Base-by-base conservation (phyloP, 2,113 vertebrate species). In the Perca flavescens region DNA sequence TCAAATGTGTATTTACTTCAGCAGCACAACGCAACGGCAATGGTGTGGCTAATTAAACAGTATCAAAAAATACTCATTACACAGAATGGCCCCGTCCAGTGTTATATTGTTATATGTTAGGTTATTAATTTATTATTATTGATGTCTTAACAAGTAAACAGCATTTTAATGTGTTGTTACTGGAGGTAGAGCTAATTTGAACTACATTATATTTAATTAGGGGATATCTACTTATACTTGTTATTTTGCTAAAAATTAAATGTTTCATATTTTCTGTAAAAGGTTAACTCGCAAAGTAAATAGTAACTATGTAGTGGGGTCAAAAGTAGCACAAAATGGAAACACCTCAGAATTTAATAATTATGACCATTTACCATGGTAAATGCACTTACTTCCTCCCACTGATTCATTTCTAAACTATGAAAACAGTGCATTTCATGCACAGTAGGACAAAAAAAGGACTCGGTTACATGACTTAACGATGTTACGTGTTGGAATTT, bases 401-500 rank as follows among this genome's bases (percentile, higher is more conserved):
- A 19, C 10, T 57, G n/a, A 31, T 22, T 52, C 22, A 62, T 5
- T 69, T 43, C 14, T 28, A 4, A 31, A 49, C 15, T 49, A 31
- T 9, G 21, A 17, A 60, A 56, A 34, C 8, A 22, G 22, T 15
- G 22, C 25, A 47, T 56, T 68, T 63, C 9, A 58, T 10, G 40
- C 8, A 40, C 62, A 73, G 22, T 63, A 43, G 5, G 63, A 72
- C 5, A 53, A 19, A 36, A 36, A 73, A 46, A 74, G 54, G 25
- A 46, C 31, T 34, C 10, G 16, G 13, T 66, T 49, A 49, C 47
- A 79, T 34, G 31, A 13, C 0, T 61, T 66, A 34, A 49, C 62
- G 6, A 66, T 49, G 16, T 56, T 28, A 46, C 7, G 49, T 63
- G 25, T 10, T 53, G 50, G 22, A 83, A 74, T 80, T 84, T 57